These are phyloP conservation scores for Podarcis cretensis DNA, from an alignment of 2,113 vertebrate genomes.

Conservation along the genomic window DNA sequence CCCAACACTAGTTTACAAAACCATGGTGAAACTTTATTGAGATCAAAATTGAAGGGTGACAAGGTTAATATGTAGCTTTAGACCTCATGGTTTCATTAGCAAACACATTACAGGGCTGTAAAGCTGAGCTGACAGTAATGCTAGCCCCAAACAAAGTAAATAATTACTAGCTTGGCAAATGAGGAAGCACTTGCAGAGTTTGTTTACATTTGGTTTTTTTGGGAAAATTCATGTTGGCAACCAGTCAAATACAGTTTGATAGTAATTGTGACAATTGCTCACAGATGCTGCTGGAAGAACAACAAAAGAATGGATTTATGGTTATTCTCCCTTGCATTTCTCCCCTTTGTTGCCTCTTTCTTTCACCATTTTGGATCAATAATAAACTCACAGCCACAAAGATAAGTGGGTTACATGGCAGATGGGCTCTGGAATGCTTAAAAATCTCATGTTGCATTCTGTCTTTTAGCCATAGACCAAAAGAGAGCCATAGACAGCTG, in stretches of 20 bases:
- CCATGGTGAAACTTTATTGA: slow-evolving; percentile 81
- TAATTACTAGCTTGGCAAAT: slow-evolving; percentile 84
- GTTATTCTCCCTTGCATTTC: slow-evolving; percentile 74
- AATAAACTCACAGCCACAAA: slow-evolving; percentile 76
- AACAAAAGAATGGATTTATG: slow-evolving; percentile 82
- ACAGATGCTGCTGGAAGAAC: slow-evolving; percentile 85
- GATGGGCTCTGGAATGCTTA: slow-evolving; percentile 77
- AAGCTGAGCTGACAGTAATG: slow-evolving; percentile 84
- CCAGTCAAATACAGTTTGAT: slow-evolving; percentile 83
- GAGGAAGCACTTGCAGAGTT: slow-evolving; percentile 82
- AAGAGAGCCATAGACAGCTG: slow-evolving; percentile 78
- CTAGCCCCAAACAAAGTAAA: slow-evolving; percentile 85
- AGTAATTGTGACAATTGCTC: slow-evolving; percentile 89
- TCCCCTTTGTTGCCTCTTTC: slow-evolving; percentile 75
- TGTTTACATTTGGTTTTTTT: slow-evolving; percentile 84
- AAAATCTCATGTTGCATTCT: slow-evolving; percentile 80
- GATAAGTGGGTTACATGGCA: slow-evolving; percentile 76
- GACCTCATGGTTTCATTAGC: slow-evolving; percentile 84
- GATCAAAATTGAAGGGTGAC: slow-evolving; percentile 83
- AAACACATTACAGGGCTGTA: slow-evolving; percentile 82
- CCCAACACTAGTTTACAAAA: slow-evolving; percentile 82
- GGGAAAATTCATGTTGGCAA: slow-evolving; percentile 84
- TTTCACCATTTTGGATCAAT: slow-evolving; percentile 75
- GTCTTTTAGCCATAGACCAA: slow-evolving; percentile 76
- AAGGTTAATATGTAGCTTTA: slow-evolving; percentile 84